phyloP scores from a whole-genome alignment of 2,888 invertebrate species.

The Drosophila prolongata region DNA sequence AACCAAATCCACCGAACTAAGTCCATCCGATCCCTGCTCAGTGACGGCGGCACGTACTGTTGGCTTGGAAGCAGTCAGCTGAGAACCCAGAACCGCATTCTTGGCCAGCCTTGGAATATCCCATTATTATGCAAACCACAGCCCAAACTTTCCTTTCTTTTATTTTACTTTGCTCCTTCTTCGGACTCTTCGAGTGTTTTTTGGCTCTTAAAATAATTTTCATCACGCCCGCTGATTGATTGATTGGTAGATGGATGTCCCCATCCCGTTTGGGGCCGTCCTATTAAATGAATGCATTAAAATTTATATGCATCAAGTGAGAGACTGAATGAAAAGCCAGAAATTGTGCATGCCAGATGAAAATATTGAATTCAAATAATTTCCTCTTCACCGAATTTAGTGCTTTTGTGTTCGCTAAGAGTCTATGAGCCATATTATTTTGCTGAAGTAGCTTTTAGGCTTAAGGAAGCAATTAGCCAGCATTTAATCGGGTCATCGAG shows the following conservation, averaged over 20 bases:
- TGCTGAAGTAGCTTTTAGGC: conserved; percentile 15
- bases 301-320: conserved; percentile 1
- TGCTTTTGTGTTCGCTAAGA: conserved; percentile 46
- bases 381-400: conserved; percentile 34
- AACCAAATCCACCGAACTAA: conserved; percentile 17
- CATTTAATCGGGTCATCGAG: conserved; percentile 15
- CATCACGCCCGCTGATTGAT: conserved; percentile 63
- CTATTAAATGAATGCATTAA: conserved; percentile 60
- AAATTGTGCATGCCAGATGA: conserved; percentile 6
- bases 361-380: conserved; percentile 19
- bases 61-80: conserved; percentile 18
- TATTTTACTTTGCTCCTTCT: conserved; percentile 18
- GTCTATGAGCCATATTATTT: not conserved
- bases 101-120: conserved; percentile 14
- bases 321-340: conserved; percentile 2
- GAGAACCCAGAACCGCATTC: conserved; percentile 21
- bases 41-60: conserved; percentile 57
- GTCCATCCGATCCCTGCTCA: conserved; percentile 35
- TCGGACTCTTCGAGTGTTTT: conserved; percentile 22
- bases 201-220: conserved; percentile 49
- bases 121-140: conserved; percentile 71
- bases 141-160: conserved; percentile 19
- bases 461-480: conserved; percentile 24
- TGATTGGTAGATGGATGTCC: conserved; percentile 60
- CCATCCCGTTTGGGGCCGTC: conserved; percentile 14